Base-by-base conservation (phyloP, 2,797 vertebrate species). In the Aulostomus chinensis region DNA sequence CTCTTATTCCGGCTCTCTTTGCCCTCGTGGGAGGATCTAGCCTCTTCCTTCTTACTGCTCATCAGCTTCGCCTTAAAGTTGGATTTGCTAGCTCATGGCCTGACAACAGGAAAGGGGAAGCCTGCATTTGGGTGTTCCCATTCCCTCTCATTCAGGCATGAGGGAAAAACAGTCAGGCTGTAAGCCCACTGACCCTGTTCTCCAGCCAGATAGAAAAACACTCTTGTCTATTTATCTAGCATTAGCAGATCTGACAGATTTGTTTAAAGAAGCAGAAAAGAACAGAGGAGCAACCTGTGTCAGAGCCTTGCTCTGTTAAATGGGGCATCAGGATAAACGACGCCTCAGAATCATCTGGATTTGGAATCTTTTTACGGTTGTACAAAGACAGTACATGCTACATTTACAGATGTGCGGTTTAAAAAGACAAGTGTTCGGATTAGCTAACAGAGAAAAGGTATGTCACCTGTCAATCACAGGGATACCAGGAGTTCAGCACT, bases 381-480 rank as follows among this genome's bases (percentile, higher is more conserved):
- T n/a, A n/a, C n/a, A n/a, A n/a, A 25, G 24, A 9, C 9, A 9
- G 24, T 6, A 25, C 24, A 25, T 25, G 24, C 6, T 7, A 25
- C 24, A 25, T 7, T 9, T 25, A 2, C 33, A 60, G 10, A 46
- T 15, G 39, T 45, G 46, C 59, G 30, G 20, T 58, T 63, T 12
- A 32, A 40, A 21, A 39, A 41, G 50, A 36, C 40, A 35, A 22
- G 28, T 3, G 3, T 33, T 31, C 9, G 8, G 12, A 34, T 65
- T 50, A 68, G 68, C 63, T 74, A 71, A 70, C 39, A 54, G 45
- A 20, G 40, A 40, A 42, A 73, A 46, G 68, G 63, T 55, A 58
- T 41, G 47, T 58, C 39, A 56, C 68, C 73, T 78, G 81, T 87
- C 77, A 85, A 54, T 81, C 70, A 66, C 36, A 65, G 47, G 28